Base-by-base conservation (phyloP, 2,888 invertebrate species). In the Uropetala carovei region DNA sequence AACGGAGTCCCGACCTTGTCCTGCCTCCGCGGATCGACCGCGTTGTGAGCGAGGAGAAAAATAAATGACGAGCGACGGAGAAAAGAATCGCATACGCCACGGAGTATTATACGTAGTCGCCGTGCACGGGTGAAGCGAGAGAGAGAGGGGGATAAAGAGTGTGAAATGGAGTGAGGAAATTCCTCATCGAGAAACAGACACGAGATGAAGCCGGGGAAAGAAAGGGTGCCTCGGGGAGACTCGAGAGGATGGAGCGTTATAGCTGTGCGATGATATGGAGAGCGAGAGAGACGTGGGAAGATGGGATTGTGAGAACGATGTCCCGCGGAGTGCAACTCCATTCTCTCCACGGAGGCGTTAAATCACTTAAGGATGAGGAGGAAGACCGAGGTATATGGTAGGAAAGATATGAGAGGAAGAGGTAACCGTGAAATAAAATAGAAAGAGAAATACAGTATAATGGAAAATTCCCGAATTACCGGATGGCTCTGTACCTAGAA, bases 271-370 rank as follows among this genome's bases (percentile, higher is more conserved):
- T 43, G 43, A 1, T 43, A 43, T 5, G 43, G 43, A 43, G 43
- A 43, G 43, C 43, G 43, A 43, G 75, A 10, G 18, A 75, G 16
- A 75, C 22, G 75, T 75, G 75, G 75, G 27, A 75, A 75, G 75
- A 75, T 75, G 22, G 75, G 75, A 75, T 75, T 75, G 75, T 75
- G 75, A 22, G 68, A 68, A 68, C 68, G 75, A 75, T 75, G 75
- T 27, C 75, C 75, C 75, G 75, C 27, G 22, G 75, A 75, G 75
- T 27, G 75, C 75, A 27, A 18, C 27, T 27, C 75, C 22, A 22
- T 68, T 64, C 64, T 64, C 18, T 5, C 16, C 14, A n/a, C 64
- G 18, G 68, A 11, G 75, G 75, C 27, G 75, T 27, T 75, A 75
- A 75, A 75, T 75, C 75, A 75, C 22, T 75, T 75, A 75, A 22